Conservation (phyloP, 2,888 invertebrate species). For the Cerceris rybyensis region DNA sequence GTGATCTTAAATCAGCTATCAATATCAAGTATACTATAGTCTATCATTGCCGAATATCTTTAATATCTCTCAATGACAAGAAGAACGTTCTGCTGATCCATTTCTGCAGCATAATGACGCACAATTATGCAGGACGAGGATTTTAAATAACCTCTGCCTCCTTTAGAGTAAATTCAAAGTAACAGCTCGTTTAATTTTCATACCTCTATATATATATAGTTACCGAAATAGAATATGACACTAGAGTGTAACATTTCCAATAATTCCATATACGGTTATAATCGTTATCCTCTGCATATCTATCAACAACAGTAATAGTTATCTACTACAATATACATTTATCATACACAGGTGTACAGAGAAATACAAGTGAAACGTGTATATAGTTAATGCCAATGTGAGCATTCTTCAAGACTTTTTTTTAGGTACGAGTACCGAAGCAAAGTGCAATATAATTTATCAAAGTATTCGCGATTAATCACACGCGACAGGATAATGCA, state of each 20-base stretch:
- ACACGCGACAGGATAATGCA: no score
- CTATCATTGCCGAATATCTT: neutral
- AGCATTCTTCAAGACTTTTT: neutral
- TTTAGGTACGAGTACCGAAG: slow-evolving; percentile 14
- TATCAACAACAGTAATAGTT: slow-evolving; percentile 48
- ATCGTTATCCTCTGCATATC: slow-evolving; percentile 19
- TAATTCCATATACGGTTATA: slow-evolving; percentile 16
- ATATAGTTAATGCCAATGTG: slow-evolving; percentile 4
- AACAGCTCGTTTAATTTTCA: neutral
- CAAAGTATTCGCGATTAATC: no score
- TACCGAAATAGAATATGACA: slow-evolving; percentile 11
- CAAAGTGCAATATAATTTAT: slow-evolving; percentile 9
- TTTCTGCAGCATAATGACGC: neutral
- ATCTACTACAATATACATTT: slow-evolving; percentile 31
- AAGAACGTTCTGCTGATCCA: neutral
- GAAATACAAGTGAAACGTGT: slow-evolving; percentile 21
- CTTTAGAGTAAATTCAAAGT: neutral
- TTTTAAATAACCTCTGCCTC: neutral
- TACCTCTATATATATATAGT: neutral
- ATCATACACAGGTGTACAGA: slow-evolving; percentile 25
- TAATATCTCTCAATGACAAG: neutral
- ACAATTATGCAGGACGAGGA: neutral
- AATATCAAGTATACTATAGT: neutral
- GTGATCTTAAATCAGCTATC: neutral
- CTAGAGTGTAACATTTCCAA: slow-evolving; percentile 11